Base-by-base conservation (phyloP, 2,113 vertebrate genomes). In the Sturnus vulgaris region DNA sequence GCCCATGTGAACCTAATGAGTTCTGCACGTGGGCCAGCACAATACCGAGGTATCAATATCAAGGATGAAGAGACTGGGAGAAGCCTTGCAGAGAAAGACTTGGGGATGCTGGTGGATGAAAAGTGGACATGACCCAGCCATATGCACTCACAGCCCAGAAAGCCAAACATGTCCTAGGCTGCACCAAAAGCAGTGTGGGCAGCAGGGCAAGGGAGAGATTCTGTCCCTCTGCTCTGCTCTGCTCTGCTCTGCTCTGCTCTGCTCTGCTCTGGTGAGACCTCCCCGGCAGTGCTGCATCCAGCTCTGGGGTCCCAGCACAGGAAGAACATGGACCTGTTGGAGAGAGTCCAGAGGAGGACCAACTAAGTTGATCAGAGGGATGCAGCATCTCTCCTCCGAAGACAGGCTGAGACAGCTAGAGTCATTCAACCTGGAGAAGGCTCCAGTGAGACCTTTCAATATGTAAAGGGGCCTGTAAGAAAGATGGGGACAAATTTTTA, bases 131-230 rank as follows among this genome's bases (percentile, higher is more conserved):
- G 35, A 57, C 23, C 30, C 25, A 27, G 5, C 21, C 13, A 5
- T 23, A n/a, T 11, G n/a, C 4, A 8, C 24, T 31, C 2, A 1
- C 30, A 53, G 35, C 21, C n/a, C 21, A 53, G 39, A 79, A 35
- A 59, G 24, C 5, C 52, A 71, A 11, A 25, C 3, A 0, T 53
- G 23, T 52, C 39, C 20, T 59, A 11, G 10, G 14, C 59, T 59
- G 25, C 3, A 31, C 5, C 44, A 10, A 14, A 30, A 66, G 73
- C 12, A 47, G 4, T 0, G 0, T 11, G 19, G 23, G 2, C 11
- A 56, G 55, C 19, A 56, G 9, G 19, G 8, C 0, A 0, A 19
- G 20, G 37, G 44, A 30, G 24, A 8, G 7, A 59, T 52, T 64
- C 65, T 78, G 11, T 33, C n/a, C n/a, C 37, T 33, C 64, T 47